Evolutionary conservation across 2,797 vertebrate genomes (phyloP).

Genomic region (Amazona ochrocephala): DNA sequence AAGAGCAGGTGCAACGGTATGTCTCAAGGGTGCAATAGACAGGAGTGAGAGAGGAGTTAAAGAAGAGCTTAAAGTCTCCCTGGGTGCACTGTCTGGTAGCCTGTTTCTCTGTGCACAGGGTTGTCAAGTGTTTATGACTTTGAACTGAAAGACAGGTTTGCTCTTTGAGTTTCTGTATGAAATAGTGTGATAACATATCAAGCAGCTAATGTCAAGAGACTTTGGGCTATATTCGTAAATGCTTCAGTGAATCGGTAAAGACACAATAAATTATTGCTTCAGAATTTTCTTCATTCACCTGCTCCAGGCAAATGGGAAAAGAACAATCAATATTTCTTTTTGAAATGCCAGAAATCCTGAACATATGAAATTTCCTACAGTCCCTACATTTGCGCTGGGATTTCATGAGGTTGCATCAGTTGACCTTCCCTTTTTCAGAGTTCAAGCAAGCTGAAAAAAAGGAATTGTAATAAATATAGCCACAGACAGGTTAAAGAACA

Average conservation of each 20-base stretch:
- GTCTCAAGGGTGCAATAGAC: not conserved
- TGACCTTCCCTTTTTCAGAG: conserved; percentile 30
- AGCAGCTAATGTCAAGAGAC: conserved; percentile 35
- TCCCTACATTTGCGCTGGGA: conserved; percentile 11
- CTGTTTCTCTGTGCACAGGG: not conserved
- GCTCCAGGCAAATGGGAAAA: conserved; percentile 57
- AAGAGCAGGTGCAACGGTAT: not conserved
- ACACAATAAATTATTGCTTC: conserved; percentile 58
- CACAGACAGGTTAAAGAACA: not conserved
- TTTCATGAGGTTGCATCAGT: conserved; percentile 35
- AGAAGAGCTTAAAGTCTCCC: not conserved
- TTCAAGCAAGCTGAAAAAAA: conserved; percentile 29
- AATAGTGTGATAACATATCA: conserved; percentile 45
- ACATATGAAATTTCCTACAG: conserved; percentile 37
- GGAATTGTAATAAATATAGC: conserved; percentile 20
- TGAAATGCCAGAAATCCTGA: conserved; percentile 57
- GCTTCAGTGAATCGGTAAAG: conserved; percentile 45
- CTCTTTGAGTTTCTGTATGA: not conserved
- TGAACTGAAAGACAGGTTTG: conserved; percentile 18
- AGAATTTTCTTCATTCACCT: conserved; percentile 56
- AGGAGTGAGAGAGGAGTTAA: not conserved
- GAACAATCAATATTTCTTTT: conserved; percentile 56
- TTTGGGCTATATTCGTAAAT: conserved; percentile 52
- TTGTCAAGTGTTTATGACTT: not conserved
- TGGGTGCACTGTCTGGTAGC: not conserved